Evolutionary conservation across 2,113 vertebrate genomes (phyloP), one percentile per base, ranked within the genome.

Genomic region (Pseudopipra pipra): DNA sequence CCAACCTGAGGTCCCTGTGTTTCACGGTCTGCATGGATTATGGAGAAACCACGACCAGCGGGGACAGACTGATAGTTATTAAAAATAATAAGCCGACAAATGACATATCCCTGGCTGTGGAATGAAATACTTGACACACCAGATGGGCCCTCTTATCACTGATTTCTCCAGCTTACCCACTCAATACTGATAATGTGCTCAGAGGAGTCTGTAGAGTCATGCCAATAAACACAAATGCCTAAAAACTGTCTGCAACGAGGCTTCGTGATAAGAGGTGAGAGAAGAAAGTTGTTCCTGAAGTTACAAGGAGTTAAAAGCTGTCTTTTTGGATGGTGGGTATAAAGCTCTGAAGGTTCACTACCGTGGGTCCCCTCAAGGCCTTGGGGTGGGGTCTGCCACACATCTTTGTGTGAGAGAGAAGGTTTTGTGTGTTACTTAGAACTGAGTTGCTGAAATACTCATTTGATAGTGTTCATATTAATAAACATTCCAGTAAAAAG

Each of bases 191-290:
- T 93, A 94, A 61, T 31, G 15, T 9, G 20, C 70, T 95, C 71
- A 76, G 67, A 89, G 71, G 51, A 44, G 73, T 89, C 74, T 46
- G 81, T 87, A 93, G 81, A 49, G 37, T 63, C 13, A 9, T 63
- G 61, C 74, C 85, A 91, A 70, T 78, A 88, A 93, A 84, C 67
- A 61, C 44, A 81, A 89, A 55, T 11, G 70, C 51, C 90, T 92
- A 86, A 95, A 87, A 95, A 54, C 67, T 89, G 49, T 41, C 93
- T 78, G 56, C 59, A 92, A 22, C 21, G 24, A 90, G 91, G 47
- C 52, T 87, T 76, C 37, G 6, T 8, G 51, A 90, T 78, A 90
- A 78, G 43, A 62, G 39, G 81, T 35, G 65, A 67, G 68, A 93
- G 70, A 81, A 62, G 5, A 77, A 73, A 80, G 52, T 16, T 63